A percentile compares a stretch with the other conserved stretches of the same genome.
Conservation (phyloP, 1,140 invertebrate species). For the Drosophila funebris region DNA sequence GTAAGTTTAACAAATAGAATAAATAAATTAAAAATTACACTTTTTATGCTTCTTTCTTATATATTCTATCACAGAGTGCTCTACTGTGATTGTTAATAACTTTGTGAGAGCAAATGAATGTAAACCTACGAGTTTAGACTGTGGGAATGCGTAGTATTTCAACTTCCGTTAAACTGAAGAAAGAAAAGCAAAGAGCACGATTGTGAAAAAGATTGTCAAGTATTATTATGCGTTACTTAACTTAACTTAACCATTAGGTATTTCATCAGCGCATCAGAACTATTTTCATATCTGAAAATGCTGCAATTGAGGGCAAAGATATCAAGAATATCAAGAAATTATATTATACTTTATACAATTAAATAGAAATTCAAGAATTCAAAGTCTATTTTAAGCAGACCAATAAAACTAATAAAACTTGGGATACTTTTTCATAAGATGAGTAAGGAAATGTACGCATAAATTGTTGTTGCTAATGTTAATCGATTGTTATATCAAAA, state of each 20-base stretch:
- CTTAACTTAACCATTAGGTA: constrained; percentile 1
- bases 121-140: not conserved
- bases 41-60: no score
- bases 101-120: not conserved
- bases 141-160: not conserved
- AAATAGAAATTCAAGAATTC: no score
- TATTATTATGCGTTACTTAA: not conserved
- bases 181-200: constrained; percentile 6
- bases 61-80: not conserved
- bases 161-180: not conserved
- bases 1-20: no score
- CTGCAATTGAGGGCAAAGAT: no score
- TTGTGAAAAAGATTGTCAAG: not conserved
- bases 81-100: constrained; percentile 1
- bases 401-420: no score
- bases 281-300: not conserved
- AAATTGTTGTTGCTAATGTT: no score
- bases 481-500: no score
- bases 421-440: no score
- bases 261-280: not conserved
- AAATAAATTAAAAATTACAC: no score
- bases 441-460: no score
- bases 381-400: no score
- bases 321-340: constrained; percentile 3
- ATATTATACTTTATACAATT: not conserved